These are phyloP conservation scores for Rhorus exstirpatorius DNA, from an alignment of 2,888 invertebrate genomes.

Conservation along the genomic window DNA sequence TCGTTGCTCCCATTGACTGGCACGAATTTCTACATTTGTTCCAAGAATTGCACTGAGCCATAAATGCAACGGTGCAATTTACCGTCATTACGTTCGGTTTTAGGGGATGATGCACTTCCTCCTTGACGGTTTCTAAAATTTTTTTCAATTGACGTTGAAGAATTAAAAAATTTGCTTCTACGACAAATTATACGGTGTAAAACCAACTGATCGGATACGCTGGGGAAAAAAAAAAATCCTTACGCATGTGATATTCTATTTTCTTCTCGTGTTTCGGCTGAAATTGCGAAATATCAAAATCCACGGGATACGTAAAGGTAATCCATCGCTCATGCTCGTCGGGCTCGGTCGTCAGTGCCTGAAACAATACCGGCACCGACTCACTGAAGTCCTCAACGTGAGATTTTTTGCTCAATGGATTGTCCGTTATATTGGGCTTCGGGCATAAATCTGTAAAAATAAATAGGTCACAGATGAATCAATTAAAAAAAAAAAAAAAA, in stretches of 20 bases:
- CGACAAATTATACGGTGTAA: no score
- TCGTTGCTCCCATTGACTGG: conserved; percentile 93
- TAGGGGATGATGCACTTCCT: conserved; percentile 88
- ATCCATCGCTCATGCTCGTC: conserved; percentile 94
- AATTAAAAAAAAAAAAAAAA: background rate
- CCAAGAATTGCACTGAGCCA: conserved; percentile 95
- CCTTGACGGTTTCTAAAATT: conserved; percentile 89
- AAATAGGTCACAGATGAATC: background rate
- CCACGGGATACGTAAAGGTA: conserved; percentile 93
- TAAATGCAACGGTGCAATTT: conserved; percentile 97
- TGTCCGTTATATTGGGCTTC: conserved; percentile 92
- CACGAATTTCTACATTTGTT: conserved; percentile 95
- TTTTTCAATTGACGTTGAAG: no score
- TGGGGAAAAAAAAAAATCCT: conserved; percentile 80
- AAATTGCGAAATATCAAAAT: conserved; percentile 90
- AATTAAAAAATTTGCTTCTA: no score
- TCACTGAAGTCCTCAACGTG: conserved; percentile 95
- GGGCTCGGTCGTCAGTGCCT: conserved; percentile 92
- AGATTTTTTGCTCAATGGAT: conserved; percentile 92
- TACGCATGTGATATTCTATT: conserved; percentile 91
- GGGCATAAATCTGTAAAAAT: conserved; percentile 93
- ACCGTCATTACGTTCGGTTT: conserved; percentile 90
- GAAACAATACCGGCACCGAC: conserved; percentile 94
- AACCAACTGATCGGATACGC: no score
- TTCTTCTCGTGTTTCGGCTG: conserved; percentile 90